Base-by-base conservation (phyloP, 2,888 invertebrate genomes). In the Orthosia gracilis region DNA sequence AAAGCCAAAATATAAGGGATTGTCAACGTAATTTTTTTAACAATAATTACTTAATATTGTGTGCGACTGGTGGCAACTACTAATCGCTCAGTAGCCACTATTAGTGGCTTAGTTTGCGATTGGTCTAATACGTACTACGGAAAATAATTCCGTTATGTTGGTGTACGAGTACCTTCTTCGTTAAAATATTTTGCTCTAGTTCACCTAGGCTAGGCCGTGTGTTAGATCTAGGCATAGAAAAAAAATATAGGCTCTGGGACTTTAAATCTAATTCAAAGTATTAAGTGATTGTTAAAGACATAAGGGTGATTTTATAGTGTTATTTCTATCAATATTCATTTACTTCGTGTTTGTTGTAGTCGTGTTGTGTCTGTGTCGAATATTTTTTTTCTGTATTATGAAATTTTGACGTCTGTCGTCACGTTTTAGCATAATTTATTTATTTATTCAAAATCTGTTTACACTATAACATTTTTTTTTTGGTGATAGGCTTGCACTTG, bases 171-270 rank as follows among this genome's bases (percentile, higher is more conserved):
- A 61, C 61, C 45, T 87, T 82, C 85, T 89, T 91, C 88, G 90
- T 91, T 91, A 91, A 89, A 91, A 90, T 89, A 76, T 81, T 89
- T 85, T 88, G 91, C 90, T 90, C 90, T 85, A 86, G 84, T 90
- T 89, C 85, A 85, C 84, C 73, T 80, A 75, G 74, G 64, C 66
- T 79, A 73, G 80, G 63, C 15, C 3, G 26, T 50, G 52, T 78
- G 61, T 54, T 70, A 54, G 71, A 47, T 57, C 61, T 62, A 73
- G 72, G 57, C 47, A n/a, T 21, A 70, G 49, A 47, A 63, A 26
- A 23, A 61, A 18, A 3, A 50, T 70, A 47, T 59, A 45, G 13
- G 45, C 21, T 50, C n/a, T 12, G 1, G 0, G 23, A 13, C 4
- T n/a, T 45, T 4, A 3, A 40, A 7, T 17, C 17, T 45, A 45